Percentiles rank a stretch among this genome's conserved stretches.
These are phyloP conservation scores for Rhagologus leucostigma DNA, from an alignment of 2,113 vertebrate genomes.

Conservation along the genomic window DNA sequence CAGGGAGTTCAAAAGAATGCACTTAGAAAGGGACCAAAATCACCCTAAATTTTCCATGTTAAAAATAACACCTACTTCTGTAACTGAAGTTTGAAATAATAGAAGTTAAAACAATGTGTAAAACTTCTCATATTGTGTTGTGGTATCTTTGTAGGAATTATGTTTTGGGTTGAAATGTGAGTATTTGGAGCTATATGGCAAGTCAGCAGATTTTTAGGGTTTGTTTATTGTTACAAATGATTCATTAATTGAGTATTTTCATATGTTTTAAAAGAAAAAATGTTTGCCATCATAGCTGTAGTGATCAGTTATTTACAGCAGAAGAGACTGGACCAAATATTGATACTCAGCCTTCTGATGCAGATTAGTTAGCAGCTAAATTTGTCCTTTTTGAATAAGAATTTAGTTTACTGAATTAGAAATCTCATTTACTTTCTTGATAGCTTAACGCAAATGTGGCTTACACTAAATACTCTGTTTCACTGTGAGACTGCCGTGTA, in stretches of 20 bases:
- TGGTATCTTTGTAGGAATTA: background rate
- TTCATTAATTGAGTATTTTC: background rate
- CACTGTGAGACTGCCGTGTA: background rate
- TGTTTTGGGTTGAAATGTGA: background rate
- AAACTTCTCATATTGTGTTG: background rate
- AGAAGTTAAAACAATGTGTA: background rate
- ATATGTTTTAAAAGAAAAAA: background rate
- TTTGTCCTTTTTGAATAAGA: background rate
- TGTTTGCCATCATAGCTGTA: background rate
- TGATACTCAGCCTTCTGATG: background rate
- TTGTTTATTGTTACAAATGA: background rate
- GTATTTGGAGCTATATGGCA: background rate
- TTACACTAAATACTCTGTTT: background rate
- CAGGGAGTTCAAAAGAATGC: slow-evolving; percentile 54
- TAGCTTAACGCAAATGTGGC: background rate
- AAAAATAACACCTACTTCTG: background rate
- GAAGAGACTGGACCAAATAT: slow-evolving; percentile 7
- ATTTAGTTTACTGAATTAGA: background rate
- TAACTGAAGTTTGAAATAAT: background rate
- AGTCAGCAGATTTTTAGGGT: background rate
- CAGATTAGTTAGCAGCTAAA: background rate
- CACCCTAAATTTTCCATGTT: background rate
- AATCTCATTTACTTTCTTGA: background rate
- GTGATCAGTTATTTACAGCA: background rate
- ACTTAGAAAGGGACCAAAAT: slow-evolving; percentile 53